phyloP scores from a whole-genome alignment of 2,797 vertebrate species.

The Diplodus puntazzo region DNA sequence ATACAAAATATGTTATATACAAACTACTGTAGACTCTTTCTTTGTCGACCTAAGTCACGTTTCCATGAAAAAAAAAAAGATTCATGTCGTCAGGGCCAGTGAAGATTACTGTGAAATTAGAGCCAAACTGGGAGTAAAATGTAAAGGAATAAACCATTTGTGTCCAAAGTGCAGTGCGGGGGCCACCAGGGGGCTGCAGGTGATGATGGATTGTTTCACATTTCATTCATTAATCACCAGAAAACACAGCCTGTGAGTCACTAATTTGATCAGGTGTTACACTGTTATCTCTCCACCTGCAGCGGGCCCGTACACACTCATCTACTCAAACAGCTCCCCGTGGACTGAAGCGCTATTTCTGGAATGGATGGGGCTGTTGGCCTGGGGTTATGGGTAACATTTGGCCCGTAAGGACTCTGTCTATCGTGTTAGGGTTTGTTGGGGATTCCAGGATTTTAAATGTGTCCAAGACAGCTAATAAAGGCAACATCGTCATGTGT shows the following conservation, averaged over 20 bases:
- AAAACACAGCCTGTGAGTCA: conserved; percentile 14
- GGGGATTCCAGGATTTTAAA: conserved; percentile 18
- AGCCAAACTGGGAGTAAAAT: conserved; percentile 15
- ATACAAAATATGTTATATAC: conserved; percentile 75
- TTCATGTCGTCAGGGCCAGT: conserved; percentile 12
- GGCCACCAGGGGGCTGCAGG: neutral
- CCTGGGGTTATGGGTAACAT: conserved; percentile 8
- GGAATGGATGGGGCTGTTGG: neutral
- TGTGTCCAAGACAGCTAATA: conserved; percentile 23
- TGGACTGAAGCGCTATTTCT: conserved; percentile 2
- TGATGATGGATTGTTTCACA: conserved; percentile 42
- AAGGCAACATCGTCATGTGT: conserved; percentile 42
- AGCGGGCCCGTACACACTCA: neutral
- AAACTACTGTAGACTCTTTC: conserved; percentile 39
- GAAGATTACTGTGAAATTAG: conserved; percentile 6
- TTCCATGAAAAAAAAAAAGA: conserved; percentile 19
- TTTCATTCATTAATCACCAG: conserved; percentile 32
- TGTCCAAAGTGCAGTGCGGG: conserved; percentile 37
- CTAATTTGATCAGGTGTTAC: conserved; percentile 28
- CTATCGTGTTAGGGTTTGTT: neutral
- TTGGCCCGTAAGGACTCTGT: neutral
- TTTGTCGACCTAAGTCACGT: conserved; percentile 13
- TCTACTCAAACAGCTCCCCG: neutral
- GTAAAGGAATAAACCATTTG: conserved; percentile 13
- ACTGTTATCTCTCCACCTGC: conserved; percentile 27